These are phyloP conservation scores for Tapirus indicus DNA, from an alignment of 2,797 vertebrate genomes.

Conservation along the genomic window DNA sequence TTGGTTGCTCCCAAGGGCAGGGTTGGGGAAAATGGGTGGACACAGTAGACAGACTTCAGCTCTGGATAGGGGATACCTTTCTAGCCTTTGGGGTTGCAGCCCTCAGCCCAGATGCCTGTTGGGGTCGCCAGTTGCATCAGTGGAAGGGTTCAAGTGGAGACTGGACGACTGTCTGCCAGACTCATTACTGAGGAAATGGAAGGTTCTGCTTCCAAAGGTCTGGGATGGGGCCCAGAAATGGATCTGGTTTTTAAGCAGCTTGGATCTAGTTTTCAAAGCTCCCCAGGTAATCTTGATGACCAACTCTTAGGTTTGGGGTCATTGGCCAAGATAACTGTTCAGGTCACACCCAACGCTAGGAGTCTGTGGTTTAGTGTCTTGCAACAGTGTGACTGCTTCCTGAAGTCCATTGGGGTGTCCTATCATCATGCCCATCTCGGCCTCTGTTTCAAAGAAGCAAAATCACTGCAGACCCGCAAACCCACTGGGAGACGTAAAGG, in stretches of 20 bases:
- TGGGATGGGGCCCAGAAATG: background rate
- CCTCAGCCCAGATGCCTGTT: background rate
- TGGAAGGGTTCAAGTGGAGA: background rate
- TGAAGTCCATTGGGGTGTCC: background rate
- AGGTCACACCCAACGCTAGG: background rate
- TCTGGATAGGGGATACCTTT: background rate
- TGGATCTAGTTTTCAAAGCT: slow-evolving; percentile 35
- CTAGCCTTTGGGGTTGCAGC: background rate
- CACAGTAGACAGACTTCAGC: background rate
- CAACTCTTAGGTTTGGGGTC: background rate
- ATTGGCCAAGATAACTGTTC: background rate
- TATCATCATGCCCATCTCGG: background rate
- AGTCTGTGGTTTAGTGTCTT: background rate
- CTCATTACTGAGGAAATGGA: background rate
- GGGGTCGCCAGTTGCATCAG: background rate
- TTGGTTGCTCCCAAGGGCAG: background rate
- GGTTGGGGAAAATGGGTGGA: background rate
- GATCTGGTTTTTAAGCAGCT: background rate
- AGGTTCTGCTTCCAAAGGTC: background rate
- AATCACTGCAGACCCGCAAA: background rate
- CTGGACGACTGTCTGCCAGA: background rate
- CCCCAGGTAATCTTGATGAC: background rate
- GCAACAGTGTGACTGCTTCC: background rate
- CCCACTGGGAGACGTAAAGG: background rate
- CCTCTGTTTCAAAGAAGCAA: background rate